phyloP scores from a whole-genome alignment of 2,113 vertebrate genomes.

The Mastomys coucha region DNA sequence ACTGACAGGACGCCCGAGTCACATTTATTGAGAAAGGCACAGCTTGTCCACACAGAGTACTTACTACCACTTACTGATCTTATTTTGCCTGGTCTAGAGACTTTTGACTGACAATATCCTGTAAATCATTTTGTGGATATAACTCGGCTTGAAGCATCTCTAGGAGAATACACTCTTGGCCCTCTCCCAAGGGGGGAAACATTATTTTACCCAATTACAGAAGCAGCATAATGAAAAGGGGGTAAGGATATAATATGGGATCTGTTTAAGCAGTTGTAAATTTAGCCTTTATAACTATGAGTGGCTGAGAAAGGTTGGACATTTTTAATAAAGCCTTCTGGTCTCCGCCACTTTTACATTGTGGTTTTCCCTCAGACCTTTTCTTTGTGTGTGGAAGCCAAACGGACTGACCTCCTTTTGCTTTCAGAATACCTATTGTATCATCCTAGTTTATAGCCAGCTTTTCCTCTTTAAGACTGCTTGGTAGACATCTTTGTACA shows the following conservation, averaged over 20 bases:
- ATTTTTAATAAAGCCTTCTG: background rate
- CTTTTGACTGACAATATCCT: slow-evolving; percentile 71
- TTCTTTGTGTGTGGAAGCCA: background rate
- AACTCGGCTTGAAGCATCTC: slow-evolving; percentile 1
- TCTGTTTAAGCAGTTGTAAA: slow-evolving; percentile 42
- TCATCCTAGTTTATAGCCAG: slow-evolving; percentile 19
- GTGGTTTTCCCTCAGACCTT: slow-evolving; percentile 24
- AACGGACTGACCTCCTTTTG: slow-evolving; percentile 6
- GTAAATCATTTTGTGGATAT: slow-evolving; percentile 64
- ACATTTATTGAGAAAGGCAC: slow-evolving; percentile 65
- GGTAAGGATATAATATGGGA: background rate
- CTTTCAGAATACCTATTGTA: slow-evolving; percentile 12
- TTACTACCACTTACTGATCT: slow-evolving; percentile 69
- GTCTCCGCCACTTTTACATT: slow-evolving; percentile 14
- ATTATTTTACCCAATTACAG: slow-evolving; percentile 39
- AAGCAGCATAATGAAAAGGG: slow-evolving; percentile 19
- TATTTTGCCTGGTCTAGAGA: slow-evolving; percentile 68
- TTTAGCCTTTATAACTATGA: slow-evolving; percentile 7
- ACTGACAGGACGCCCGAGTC: slow-evolving; percentile 62
- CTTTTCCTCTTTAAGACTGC: background rate
- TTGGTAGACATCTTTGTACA: background rate
- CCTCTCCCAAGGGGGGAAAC: background rate
- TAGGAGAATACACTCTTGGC: background rate
- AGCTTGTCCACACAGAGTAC: slow-evolving; percentile 63
- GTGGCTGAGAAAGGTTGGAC: background rate